These are phyloP conservation scores for Lota lota DNA, from an alignment of 2,113 vertebrate genomes.

Conservation along the genomic window DNA sequence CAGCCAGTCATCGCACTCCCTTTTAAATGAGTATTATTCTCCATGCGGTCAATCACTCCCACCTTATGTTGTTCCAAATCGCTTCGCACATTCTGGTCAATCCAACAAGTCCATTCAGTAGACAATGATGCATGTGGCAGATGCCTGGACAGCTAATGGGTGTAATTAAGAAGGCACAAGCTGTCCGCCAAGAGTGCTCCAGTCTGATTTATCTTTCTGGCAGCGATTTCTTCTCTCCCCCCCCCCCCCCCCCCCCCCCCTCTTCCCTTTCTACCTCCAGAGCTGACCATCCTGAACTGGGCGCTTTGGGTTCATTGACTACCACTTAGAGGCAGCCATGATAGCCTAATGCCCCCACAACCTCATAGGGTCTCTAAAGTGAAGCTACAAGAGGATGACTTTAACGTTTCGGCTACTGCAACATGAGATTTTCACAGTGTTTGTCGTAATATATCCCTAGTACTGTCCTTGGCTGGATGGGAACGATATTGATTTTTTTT, in stretches of 20 bases:
- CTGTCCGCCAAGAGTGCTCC: constrained; percentile 35
- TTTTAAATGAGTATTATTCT: not conserved
- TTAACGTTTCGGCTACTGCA: not conserved
- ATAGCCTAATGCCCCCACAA: not conserved
- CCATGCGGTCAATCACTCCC: constrained; percentile 15
- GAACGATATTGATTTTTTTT: no score
- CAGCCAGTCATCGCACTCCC: no score
- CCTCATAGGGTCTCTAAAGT: not conserved
- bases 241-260: constrained; percentile 9
- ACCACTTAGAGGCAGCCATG: constrained; percentile 39
- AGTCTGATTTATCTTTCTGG: constrained; percentile 53
- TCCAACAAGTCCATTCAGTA: constrained; percentile 50
- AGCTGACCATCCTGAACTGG: no score
- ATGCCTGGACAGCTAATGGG: constrained; percentile 41
- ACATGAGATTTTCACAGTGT: not conserved
- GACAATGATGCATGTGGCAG: constrained; percentile 66
- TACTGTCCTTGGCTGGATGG: no score
- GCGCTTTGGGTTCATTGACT: constrained; percentile 29
- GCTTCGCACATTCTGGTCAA: constrained; percentile 37
- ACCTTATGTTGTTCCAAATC: constrained; percentile 40
- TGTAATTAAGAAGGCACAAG: constrained; percentile 68
- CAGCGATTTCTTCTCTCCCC: constrained; percentile 34
- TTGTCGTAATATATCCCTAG: no score
- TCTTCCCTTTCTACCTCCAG: not conserved
- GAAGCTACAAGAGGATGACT: not conserved